Evolutionary conservation across 2,888 invertebrate species (phyloP).

Genomic region (Hesperia comma): DNA sequence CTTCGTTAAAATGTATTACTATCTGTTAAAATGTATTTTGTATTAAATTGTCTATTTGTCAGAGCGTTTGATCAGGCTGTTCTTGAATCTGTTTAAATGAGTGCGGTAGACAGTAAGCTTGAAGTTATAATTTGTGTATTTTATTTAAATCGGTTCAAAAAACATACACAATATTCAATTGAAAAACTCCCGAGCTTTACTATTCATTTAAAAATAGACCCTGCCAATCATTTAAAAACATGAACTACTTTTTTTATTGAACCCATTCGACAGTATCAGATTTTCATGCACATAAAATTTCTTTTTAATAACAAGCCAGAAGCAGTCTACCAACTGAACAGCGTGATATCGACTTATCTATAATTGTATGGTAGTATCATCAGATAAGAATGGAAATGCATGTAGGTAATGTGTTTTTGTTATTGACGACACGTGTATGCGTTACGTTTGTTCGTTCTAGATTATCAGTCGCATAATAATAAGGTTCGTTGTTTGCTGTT

Average conservation of each 20-base stretch:
- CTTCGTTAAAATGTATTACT: no score
- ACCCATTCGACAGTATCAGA: not conserved
- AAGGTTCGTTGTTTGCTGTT: conserved; percentile 29
- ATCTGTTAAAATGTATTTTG: no score
- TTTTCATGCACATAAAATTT: conserved; percentile 7
- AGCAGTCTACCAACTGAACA: conserved; percentile 20
- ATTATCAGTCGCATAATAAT: conserved; percentile 36
- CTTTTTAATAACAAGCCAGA: conserved; percentile 26
- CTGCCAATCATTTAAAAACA: no score
- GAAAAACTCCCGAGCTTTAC: no score
- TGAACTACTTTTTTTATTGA: not conserved
- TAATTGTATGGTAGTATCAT: conserved; percentile 33
- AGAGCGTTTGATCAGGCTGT: no score
- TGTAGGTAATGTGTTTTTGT: conserved; percentile 39
- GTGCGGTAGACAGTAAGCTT: no score
- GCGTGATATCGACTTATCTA: conserved; percentile 29
- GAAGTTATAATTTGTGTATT: no score
- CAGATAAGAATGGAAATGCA: conserved; percentile 44
- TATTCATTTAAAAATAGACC: no score
- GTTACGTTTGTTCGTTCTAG: conserved; percentile 40
- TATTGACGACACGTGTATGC: conserved; percentile 43
- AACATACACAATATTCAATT: no score
- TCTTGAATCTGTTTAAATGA: no score
- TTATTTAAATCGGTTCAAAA: no score
- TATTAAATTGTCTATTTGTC: no score